These are phyloP conservation scores for Heliconius ismenius DNA, from an alignment of 2,888 invertebrate genomes.

Conservation along the genomic window DNA sequence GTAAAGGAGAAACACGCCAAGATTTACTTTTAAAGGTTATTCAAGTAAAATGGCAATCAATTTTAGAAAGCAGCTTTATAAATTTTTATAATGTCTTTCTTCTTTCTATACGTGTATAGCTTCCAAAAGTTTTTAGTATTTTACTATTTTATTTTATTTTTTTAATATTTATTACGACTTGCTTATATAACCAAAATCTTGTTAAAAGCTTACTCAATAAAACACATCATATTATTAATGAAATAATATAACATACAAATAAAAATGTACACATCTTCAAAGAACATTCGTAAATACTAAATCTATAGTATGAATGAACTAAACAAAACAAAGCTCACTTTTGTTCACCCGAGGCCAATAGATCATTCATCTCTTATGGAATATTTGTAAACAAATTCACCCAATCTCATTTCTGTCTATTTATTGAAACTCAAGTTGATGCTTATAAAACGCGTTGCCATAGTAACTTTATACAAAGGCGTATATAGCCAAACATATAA, in stretches of 20 bases:
- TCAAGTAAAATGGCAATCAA: background rate
- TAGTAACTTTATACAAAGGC: background rate
- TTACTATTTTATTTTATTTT: background rate
- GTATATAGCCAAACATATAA: background rate
- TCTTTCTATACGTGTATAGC: too few relatives aligned
- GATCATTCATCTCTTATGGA: slow-evolving; percentile 26
- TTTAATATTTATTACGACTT: too few relatives aligned
- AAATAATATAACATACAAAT: background rate
- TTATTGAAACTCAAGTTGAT: slow-evolving; percentile 10
- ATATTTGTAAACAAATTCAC: slow-evolving; percentile 26
- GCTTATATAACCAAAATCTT: background rate
- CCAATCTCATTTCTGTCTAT: slow-evolving; percentile 12
- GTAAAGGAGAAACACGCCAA: background rate
- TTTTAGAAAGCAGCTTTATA: background rate
- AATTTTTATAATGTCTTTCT: background rate
- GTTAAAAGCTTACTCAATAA: background rate
- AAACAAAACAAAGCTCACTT: slow-evolving; percentile 5
- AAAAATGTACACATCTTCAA: background rate
- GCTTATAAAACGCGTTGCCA: background rate
- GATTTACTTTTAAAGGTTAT: too few relatives aligned
- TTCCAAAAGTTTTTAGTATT: background rate
- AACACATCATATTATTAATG: background rate
- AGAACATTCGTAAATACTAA: background rate
- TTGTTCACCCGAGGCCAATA: slow-evolving; percentile 20
- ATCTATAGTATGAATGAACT: slow-evolving; percentile 16